phyloP scores from a whole-genome alignment of 2,113 vertebrate genomes.

The Rhineura floridana region DNA sequence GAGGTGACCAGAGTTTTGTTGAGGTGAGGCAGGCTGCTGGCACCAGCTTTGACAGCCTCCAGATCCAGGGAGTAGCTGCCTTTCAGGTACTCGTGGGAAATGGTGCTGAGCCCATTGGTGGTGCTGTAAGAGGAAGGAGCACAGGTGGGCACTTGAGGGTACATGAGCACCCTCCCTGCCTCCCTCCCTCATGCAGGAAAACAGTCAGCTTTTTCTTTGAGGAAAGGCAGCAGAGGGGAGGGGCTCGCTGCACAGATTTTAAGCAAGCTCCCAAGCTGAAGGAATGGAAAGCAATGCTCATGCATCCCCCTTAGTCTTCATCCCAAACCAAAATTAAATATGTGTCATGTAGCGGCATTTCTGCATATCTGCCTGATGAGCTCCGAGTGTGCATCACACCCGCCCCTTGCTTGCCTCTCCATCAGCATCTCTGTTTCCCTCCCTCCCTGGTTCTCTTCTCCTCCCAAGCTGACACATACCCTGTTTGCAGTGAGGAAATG shows the following conservation, averaged over 20 bases:
- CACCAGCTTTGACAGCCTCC: constrained; percentile 90
- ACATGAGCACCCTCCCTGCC: too few relatives aligned
- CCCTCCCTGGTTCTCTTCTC: too few relatives aligned
- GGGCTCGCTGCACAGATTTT: too few relatives aligned
- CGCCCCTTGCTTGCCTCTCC: not conserved
- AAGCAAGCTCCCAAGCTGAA: too few relatives aligned
- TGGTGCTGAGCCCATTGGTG: constrained; percentile 87
- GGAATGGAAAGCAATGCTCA: not conserved
- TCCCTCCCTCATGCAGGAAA: not conserved
- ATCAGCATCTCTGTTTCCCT: too few relatives aligned
- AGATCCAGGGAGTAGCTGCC: constrained; percentile 93
- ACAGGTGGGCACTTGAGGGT: too few relatives aligned
- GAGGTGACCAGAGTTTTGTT: constrained; percentile 90
- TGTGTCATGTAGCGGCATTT: not conserved
- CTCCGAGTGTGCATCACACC: not conserved
- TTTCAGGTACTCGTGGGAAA: constrained; percentile 95
- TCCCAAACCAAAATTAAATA: not conserved
- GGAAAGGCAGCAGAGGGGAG: not conserved
- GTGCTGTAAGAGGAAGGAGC: constrained; percentile 63
- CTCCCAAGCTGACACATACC: too few relatives aligned
- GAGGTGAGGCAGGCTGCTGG: constrained; percentile 88
- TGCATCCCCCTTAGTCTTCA: not conserved
- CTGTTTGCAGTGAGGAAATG: too few relatives aligned
- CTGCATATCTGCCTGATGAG: not conserved
- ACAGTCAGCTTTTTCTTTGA: not conserved